Percentiles rank a stretch among this genome's conserved stretches.
Conservation (phyloP, 2,113 vertebrate species). For the Lasiurus borealis region DNA sequence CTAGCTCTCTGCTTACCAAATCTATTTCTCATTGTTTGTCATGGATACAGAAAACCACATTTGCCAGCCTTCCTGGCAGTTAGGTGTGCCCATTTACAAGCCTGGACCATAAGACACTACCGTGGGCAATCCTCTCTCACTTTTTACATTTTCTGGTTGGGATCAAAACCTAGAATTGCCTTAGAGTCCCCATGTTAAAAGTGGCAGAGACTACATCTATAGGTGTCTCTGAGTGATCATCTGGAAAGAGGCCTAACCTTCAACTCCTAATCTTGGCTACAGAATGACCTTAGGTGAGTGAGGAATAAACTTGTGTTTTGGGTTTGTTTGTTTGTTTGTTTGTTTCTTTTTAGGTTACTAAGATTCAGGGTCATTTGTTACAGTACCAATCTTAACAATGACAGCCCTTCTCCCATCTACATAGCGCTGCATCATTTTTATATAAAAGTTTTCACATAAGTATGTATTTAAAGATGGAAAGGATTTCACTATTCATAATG, state of each 20-base stretch:
- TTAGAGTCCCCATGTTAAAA: not conserved
- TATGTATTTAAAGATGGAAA: conserved; percentile 45
- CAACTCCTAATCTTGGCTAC: not conserved
- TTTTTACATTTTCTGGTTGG: not conserved
- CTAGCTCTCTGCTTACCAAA: not conserved
- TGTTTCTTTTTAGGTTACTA: not conserved
- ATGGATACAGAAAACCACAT: not conserved
- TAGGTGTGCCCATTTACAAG: not conserved
- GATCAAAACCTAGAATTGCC: not conserved
- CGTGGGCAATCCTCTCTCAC: not conserved
- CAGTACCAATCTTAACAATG: not conserved
- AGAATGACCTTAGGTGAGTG: not conserved
- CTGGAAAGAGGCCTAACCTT: not conserved
- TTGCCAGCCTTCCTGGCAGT: not conserved
- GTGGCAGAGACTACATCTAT: not conserved
- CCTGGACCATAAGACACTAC: not conserved
- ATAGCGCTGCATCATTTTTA: not conserved
- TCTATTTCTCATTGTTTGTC: not conserved
- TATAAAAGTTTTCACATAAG: not conserved
- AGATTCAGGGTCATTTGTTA: not conserved
- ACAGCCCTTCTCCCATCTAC: not conserved
- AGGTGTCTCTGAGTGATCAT: not conserved
- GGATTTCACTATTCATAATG: not conserved
- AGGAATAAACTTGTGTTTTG: not conserved
- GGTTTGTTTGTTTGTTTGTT: too few relatives aligned